These are phyloP conservation scores for Megaceryle torquata DNA, from an alignment of 2,113 vertebrate genomes.

Conservation along the genomic window DNA sequence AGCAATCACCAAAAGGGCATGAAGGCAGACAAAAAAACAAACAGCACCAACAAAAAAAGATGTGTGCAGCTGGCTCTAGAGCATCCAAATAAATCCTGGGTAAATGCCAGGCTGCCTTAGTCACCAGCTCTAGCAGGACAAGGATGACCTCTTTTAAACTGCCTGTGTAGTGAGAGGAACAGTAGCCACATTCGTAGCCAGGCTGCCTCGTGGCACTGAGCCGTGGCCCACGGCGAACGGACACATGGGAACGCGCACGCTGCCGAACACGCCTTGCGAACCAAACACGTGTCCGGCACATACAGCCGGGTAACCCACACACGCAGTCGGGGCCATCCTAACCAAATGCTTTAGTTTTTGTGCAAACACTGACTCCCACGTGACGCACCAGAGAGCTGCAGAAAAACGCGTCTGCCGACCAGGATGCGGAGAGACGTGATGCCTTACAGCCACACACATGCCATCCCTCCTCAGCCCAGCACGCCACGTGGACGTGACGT, in stretches of 20 bases:
- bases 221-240: background rate
- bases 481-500: background rate
- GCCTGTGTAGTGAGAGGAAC: background rate
- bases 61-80: slow-evolving; percentile 3
- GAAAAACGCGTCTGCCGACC: background rate
- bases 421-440: background rate
- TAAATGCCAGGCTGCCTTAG: slow-evolving; percentile 51
- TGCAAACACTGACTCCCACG: background rate
- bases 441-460: background rate
- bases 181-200: background rate
- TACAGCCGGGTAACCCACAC: background rate
- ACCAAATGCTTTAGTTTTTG: accelerated
- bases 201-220: accelerated
- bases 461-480: background rate
- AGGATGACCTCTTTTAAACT: background rate
- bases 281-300: background rate
- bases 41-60: background rate
- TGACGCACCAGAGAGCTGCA: background rate
- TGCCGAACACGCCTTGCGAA: background rate
- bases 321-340: accelerated
- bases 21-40: background rate
- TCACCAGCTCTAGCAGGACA: background rate
- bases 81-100: slow-evolving; percentile 39
- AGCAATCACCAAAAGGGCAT: slow-evolving; percentile 34
- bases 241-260: background rate